Evolutionary conservation across 2,797 vertebrate genomes (phyloP).

Genomic region (Halcyon badia): DNA sequence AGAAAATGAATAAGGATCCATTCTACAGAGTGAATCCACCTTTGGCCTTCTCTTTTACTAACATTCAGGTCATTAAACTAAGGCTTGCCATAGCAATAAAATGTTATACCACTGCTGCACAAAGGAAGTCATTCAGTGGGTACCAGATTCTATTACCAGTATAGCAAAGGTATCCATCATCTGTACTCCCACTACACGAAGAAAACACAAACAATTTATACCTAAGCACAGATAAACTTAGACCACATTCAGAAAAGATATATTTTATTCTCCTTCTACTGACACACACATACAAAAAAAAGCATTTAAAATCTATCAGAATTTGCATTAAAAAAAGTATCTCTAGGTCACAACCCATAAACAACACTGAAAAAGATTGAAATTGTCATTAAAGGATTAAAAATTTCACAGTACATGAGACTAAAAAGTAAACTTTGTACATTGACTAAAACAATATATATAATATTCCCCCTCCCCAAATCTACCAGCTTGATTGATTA

Average conservation of each 20-base stretch:
- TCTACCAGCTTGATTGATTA: neutral
- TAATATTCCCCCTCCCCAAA: neutral
- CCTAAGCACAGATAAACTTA: neutral
- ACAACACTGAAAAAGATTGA: neutral
- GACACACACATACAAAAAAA: neutral
- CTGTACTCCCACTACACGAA: neutral
- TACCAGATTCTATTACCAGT: neutral
- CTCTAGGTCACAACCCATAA: neutral
- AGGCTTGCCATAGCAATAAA: neutral
- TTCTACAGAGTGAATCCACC: neutral
- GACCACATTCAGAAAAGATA: accelerated
- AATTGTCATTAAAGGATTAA: neutral
- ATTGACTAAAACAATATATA: too few species aligned
- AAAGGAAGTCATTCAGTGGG: neutral
- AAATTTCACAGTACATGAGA: neutral
- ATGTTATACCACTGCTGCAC: neutral
- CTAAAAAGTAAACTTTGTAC: neutral
- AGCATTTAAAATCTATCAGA: neutral
- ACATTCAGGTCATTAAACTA: neutral
- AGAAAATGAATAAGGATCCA: neutral
- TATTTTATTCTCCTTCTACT: neutral
- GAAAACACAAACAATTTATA: neutral
- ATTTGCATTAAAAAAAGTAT: neutral
- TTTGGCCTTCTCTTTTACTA: neutral
- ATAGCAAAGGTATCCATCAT: neutral